Evolutionary conservation across 2,113 vertebrate species (phyloP).

Genomic region (Thalassarche chlororhynchos): DNA sequence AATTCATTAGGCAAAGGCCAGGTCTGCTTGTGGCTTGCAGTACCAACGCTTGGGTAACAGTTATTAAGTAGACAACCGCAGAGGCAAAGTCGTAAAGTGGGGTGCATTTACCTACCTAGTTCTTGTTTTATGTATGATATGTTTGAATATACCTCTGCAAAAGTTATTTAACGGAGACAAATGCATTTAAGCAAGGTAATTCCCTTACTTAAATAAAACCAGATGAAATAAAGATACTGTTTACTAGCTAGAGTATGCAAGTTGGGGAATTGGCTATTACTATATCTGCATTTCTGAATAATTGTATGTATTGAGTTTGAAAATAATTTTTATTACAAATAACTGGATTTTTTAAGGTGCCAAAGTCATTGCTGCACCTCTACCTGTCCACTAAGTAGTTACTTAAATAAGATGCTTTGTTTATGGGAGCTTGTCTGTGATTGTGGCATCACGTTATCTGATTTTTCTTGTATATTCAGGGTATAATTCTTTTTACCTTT

Average conservation of each 20-base stretch:
- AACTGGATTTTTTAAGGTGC: not conserved
- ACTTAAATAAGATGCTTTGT: not conserved
- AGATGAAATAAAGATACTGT: not conserved
- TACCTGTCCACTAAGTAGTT: not conserved
- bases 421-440: not conserved
- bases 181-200: not conserved
- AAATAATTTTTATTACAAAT: not conserved
- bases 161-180: not conserved
- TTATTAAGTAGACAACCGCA: not conserved
- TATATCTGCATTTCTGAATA: not conserved
- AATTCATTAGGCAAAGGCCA: not conserved
- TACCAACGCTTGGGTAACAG: not conserved
- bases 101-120: not conserved
- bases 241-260: not conserved
- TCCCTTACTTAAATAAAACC: not conserved
- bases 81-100: not conserved
- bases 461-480: not conserved
- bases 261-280: not conserved
- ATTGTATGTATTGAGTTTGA: not conserved
- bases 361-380: not conserved
- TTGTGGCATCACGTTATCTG: rapidly evolving
- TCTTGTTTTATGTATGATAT: not conserved
- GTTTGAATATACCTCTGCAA: not conserved
- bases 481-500: not conserved
- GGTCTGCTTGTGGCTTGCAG: not conserved